Evolutionary conservation across 2,797 vertebrate genomes (phyloP), one percentile per base, ranked within the genome.

Genomic region (Microctenopoma stevenorrisi): DNA sequence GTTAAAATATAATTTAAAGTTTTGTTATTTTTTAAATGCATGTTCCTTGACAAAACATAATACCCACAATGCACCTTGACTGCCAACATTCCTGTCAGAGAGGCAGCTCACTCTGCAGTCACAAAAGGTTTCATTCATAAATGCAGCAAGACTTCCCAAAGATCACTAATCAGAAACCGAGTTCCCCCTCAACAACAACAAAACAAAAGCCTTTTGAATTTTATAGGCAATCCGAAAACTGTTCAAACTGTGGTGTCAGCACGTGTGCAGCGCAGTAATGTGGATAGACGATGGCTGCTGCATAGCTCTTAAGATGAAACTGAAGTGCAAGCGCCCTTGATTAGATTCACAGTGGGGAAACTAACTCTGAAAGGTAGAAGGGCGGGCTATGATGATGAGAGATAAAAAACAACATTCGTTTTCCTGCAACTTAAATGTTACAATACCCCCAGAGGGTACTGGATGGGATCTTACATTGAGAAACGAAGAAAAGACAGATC

Each of bases 311-410:
- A 71, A 78, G 60, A 79, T 15, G 35, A 68, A 81, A 78, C 56
- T 53, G 79, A 69, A 84, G 73, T 73, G 79, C 66, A 66, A 66
- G 51, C 47, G 78, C 63, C 64, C 37, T 73, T 89, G 73, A 86
- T 86, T 83, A 82, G 66, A 90, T 84, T 88, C 68, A 69, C 56
- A 53, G 58, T 43, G 47, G 69, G 49, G 59, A 71, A 73, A 86
- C 38, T 88, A 51, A 81, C 82, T 71, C 57, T 57, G 66, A 81
- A 80, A 72, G 69, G 65, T 68, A 79, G 47, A 68, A 73, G 76
- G 61, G 49, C 4, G 10, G 76, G 63, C 61, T 52, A 33, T 53
- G 59, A 79, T 63, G 22, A 47, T 38, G 35, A 73, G 63, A 66
- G 40, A 66, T 49, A 50, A 78, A 76, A 64, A 76, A 81, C 28